Conservation (phyloP, 2,888 invertebrate genomes). For the Sesia bembeciformis region DNA sequence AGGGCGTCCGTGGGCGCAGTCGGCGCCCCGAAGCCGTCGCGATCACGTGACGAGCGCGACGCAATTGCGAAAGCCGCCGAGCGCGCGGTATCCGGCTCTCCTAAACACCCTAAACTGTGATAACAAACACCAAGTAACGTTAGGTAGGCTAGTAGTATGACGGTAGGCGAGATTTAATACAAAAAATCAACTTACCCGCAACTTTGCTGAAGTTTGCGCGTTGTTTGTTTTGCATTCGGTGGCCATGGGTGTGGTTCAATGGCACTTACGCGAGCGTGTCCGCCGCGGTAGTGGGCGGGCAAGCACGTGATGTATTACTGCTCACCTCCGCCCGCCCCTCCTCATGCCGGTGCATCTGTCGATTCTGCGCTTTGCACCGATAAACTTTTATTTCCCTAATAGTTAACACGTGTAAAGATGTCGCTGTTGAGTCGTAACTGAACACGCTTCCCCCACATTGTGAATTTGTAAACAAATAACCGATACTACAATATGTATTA, state of each 20-base stretch:
- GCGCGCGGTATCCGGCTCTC: slow-evolving; percentile 5
- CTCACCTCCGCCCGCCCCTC: slow-evolving; percentile 16
- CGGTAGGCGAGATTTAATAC: neutral
- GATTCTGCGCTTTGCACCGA: slow-evolving; percentile 37
- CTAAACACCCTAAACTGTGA: slow-evolving; percentile 30
- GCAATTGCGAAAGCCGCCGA: neutral
- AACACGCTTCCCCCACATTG: no score
- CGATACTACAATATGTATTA: no score
- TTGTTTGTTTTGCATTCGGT: slow-evolving; percentile 16
- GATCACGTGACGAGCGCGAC: slow-evolving; percentile 17
- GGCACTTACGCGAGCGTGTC: slow-evolving; percentile 24
- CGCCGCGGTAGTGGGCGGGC: slow-evolving; percentile 17
- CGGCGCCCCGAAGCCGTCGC: slow-evolving; percentile 40
- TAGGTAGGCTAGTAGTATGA: slow-evolving; percentile 13
- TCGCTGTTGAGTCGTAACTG: neutral
- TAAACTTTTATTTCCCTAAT: neutral
- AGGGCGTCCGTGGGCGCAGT: slow-evolving; percentile 50
- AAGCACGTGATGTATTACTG: slow-evolving; percentile 22
- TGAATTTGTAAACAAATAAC: no score
- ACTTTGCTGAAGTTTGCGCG: neutral
- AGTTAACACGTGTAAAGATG: neutral
- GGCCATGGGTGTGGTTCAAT: slow-evolving; percentile 41
- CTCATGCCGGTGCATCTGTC: slow-evolving; percentile 21
- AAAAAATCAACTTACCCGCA: no score
- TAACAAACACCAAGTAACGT: slow-evolving; percentile 35